phyloP scores from a whole-genome alignment of 2,797 vertebrate species.

The Molossus alvarezi region DNA sequence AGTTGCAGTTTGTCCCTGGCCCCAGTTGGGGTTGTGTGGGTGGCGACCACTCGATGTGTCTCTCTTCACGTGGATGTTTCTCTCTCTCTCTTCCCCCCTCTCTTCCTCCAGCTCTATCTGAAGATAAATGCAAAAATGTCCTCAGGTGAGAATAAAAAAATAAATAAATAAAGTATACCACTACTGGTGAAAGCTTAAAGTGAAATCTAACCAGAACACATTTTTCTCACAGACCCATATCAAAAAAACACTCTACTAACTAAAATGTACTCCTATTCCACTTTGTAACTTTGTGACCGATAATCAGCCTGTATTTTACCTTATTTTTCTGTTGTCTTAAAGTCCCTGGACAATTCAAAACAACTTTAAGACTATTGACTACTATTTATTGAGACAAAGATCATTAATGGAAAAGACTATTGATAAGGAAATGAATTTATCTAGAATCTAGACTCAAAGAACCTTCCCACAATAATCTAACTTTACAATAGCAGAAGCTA shows the following conservation, averaged over 20 bases:
- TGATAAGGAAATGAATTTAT: background rate
- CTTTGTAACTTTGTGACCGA: slow-evolving; percentile 10
- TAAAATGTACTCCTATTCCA: slow-evolving; percentile 14
- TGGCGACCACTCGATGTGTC: too few relatives aligned
- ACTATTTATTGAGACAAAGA: background rate
- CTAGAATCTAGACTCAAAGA: slow-evolving; percentile 5
- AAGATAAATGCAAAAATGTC: too few relatives aligned
- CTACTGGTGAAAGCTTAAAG: background rate
- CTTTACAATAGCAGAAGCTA: background rate
- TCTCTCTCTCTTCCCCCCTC: too few relatives aligned
- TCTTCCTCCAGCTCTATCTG: too few relatives aligned
- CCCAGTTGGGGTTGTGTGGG: too few relatives aligned
- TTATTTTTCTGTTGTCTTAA: slow-evolving; percentile 38
- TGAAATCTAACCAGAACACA: slow-evolving; percentile 49
- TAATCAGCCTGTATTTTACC: background rate
- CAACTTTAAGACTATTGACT: slow-evolving; percentile 28
- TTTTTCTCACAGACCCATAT: background rate
- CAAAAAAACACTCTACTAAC: slow-evolving; percentile 8
- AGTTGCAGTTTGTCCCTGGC: too few relatives aligned
- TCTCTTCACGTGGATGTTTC: too few relatives aligned
- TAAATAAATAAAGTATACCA: background rate
- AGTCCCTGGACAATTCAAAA: background rate
- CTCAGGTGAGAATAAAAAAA: too few relatives aligned
- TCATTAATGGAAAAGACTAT: background rate
- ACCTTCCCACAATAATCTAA: background rate